Base-by-base conservation (phyloP, 2,888 invertebrate species). In the Nomada goodeniana region DNA sequence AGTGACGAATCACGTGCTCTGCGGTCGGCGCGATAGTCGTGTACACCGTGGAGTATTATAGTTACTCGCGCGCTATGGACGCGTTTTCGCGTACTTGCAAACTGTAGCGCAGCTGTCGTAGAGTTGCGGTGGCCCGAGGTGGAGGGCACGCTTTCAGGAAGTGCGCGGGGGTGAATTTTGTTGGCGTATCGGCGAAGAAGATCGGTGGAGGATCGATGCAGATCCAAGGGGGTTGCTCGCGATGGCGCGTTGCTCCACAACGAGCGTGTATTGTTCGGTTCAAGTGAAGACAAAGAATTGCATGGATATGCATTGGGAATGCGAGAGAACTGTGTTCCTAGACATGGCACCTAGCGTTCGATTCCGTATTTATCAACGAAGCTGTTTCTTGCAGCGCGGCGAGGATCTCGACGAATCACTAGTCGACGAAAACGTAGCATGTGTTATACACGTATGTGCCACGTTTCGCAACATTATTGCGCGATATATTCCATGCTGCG, bases 61-160 rank as follows among this genome's bases (percentile, higher is more conserved):
- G 13, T 13, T 63, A 47, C 13, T 7, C 53, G 11, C 13, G 13
- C 11, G 36, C 29, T 36, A 2, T 36, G 29, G 29, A 10, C 60
- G 60, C 36, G 36, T 60, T 18, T 60, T 29, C 36, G 60, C n/a
- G 44, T 44, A 57, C 42, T 68, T n/a, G 59, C 11, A 18, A 29
- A 36, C 50, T 13, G 7, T 68, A 52, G 26, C 42, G 82, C 86
- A 86, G 84, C 82, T 86, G 76, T 84, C 26, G 68, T 85, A 83
- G 81, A 79, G 53, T 74, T 65, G 73, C 78, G 82, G 83, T 67
- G 68, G 70, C 52, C 57, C 55, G 67, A 57, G 72, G 65, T 82
- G 84, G 78, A 55, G 52, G 78, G 83, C 76, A 85, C 85, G 80
- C 76, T 88, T 79, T 68, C 76, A 47, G 15, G 13, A 15, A 47